Evolutionary conservation across 2,113 vertebrate species (phyloP), one percentile per base, ranked within the genome.

Genomic region (Ondatra zibethicus): DNA sequence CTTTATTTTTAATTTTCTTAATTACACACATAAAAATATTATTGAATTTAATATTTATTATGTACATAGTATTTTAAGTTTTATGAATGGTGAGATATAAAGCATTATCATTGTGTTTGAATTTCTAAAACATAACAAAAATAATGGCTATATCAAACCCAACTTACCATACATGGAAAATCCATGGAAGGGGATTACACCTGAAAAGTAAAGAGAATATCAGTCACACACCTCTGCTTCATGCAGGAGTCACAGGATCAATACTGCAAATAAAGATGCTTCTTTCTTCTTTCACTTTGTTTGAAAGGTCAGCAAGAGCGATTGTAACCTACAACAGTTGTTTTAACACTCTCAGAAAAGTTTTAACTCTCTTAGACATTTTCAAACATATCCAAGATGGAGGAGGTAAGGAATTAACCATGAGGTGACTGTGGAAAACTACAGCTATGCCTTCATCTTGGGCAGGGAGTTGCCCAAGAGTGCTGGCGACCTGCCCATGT

Each of bases 151-250:
- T 55, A 92, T 93, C 92, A 82, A 96, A 73, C 45, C 52, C 94
- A 81, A 99, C 99, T 99, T 98, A 99, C 99, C 99, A 92, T 99
- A 99, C 99, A 99, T 99, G 86, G 99, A 99, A 98, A 99, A 99
- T 76, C 99, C 99, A 52, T 99, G 99, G 93, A 99, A 99, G 76
- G 99, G 99, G 93, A 99, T 99, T 2, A 99, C 99, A 98, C 99
- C 99, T 99, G 98, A 45, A 98, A 98, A 93, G 95, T 1, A 98
- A 0, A 98, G 93, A 94, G 98, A 0, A 97, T 94, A 80, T 7
- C 92, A 94, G 6, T 96, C 52, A 76, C 25, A 95, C 9, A 29
- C 1, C 7, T 77, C 21, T 96, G 80, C 50, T 88, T 89, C 63
- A 76, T 76, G 72, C 39, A n/a, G 82, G 88, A 92, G 7, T 91